A percentile compares a stretch with the other conserved stretches of the same genome.
These are phyloP conservation scores for Scaptomyza pallida DNA, from an alignment of 1,140 invertebrate genomes.

Conservation along the genomic window DNA sequence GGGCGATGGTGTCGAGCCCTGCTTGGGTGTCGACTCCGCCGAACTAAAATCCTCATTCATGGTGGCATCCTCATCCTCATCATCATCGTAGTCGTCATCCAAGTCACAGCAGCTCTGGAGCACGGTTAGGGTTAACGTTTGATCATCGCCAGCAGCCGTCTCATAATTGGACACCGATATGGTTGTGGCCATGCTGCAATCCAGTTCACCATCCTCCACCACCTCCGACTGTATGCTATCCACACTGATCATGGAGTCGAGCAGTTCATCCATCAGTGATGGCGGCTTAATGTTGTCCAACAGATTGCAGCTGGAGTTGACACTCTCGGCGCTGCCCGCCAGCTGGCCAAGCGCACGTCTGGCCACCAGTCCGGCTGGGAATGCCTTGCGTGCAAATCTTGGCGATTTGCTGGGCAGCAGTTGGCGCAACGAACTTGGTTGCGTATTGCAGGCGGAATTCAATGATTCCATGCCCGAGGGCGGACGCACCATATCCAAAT, in stretches of 20 bases:
- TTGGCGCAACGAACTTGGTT: constrained; percentile 71
- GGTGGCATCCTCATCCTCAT: constrained; percentile 85
- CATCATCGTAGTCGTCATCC: constrained; percentile 59
- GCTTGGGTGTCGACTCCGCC: constrained; percentile 89
- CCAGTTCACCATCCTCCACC: constrained; percentile 86
- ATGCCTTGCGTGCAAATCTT: constrained; percentile 86
- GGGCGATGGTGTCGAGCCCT: constrained; percentile 69
- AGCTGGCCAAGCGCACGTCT: constrained; percentile 87
- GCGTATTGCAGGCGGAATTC: constrained; percentile 68
- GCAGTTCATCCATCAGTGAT: constrained; percentile 90
- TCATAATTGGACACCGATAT: constrained; percentile 80
- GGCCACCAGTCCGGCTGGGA: constrained; percentile 88
- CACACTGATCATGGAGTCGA: constrained; percentile 93
- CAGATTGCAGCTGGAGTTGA: constrained; percentile 86
- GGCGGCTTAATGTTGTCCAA: constrained; percentile 93
- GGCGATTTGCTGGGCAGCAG: constrained; percentile 76
- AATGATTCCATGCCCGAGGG: constrained; percentile 89
- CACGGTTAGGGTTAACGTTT: constrained; percentile 83
- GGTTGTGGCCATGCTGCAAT: constrained; percentile 75
- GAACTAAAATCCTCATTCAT: constrained; percentile 86
- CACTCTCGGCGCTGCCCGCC: constrained; percentile 83
- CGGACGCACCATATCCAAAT: constrained; percentile 91
- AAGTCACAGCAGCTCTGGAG: constrained; percentile 81
- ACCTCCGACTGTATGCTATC: constrained; percentile 92
- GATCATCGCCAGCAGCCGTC: constrained; percentile 85